Evolutionary conservation across 2,797 vertebrate genomes (phyloP).

Genomic region (Emys orbicularis): DNA sequence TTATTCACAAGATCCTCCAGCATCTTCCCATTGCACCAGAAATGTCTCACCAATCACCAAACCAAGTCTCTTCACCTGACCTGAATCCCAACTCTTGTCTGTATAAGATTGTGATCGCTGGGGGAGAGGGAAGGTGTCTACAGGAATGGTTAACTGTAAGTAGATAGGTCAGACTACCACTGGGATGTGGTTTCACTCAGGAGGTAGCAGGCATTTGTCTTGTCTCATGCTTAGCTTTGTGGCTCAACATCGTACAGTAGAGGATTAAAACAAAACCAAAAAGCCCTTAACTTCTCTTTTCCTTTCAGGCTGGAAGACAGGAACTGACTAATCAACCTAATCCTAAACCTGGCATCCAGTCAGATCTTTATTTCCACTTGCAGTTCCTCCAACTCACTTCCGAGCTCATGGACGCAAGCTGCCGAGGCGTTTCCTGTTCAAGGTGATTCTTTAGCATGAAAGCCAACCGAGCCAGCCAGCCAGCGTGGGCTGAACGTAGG

Average conservation of each 20-base stretch:
- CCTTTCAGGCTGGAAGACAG: conserved; percentile 45
- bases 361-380: conserved; percentile 72
- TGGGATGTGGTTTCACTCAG: not conserved
- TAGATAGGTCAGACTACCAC: not conserved
- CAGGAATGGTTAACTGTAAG: not conserved
- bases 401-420: conserved; percentile 72
- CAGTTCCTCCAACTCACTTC: conserved; percentile 69
- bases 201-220: not conserved
- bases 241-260: not conserved
- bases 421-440: conserved; percentile 80
- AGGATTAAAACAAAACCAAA: not conserved
- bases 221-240: not conserved
- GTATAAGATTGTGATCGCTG: not conserved
- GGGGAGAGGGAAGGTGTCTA: no score
- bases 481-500: conserved; percentile 76
- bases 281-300: not conserved
- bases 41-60: not conserved
- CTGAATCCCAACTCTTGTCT: not conserved
- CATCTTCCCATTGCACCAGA: not conserved
- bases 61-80: not conserved
- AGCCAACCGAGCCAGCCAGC: conserved; percentile 70
- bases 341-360: conserved; percentile 64
- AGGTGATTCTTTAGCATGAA: conserved; percentile 73
- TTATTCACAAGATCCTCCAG: not conserved
- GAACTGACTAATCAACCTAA: conserved; percentile 65